These are phyloP conservation scores for Ametastegia equiseti DNA, from an alignment of 2,888 invertebrate species.

Conservation along the genomic window DNA sequence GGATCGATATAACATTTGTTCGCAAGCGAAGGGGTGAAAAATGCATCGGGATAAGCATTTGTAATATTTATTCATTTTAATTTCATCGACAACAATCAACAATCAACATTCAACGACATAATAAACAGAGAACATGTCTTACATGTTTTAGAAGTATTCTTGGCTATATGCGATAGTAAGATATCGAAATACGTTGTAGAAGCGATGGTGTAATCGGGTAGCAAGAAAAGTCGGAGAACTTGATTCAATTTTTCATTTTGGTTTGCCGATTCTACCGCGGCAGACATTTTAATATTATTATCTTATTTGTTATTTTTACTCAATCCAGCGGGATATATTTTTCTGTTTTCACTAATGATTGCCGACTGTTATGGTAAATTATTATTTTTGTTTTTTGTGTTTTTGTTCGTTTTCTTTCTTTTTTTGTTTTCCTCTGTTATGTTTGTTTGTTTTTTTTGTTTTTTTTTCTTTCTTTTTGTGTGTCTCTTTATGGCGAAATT, in stretches of 20 bases:
- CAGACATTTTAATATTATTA: neutral
- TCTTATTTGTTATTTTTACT: neutral
- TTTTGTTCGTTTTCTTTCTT: neutral
- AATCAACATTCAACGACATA: too few species aligned
- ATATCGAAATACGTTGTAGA: slow-evolving; percentile 72
- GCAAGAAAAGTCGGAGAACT: slow-evolving; percentile 79
- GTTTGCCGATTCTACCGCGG: neutral
- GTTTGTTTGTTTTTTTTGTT: too few species aligned
- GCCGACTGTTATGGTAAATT: too few species aligned
- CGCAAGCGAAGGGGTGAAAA: neutral
- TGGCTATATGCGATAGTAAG: slow-evolving; percentile 67
- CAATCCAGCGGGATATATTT: too few species aligned
- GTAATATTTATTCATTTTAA: too few species aligned
- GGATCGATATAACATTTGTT: neutral
- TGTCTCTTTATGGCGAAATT: too few species aligned
- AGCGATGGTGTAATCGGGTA: slow-evolving; percentile 79
- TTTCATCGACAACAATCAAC: too few species aligned
- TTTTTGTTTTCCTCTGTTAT: too few species aligned
- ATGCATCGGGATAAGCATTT: neutral
- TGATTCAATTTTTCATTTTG: slow-evolving; percentile 78
- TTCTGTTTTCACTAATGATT: too few species aligned
- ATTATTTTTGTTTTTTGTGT: too few species aligned
- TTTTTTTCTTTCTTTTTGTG: neutral
- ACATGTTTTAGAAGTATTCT: slow-evolving; percentile 47
- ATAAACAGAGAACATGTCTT: slow-evolving; percentile 49